Evolutionary conservation across 2,888 invertebrate species (phyloP).

Genomic region (Cantharis lateralis): DNA sequence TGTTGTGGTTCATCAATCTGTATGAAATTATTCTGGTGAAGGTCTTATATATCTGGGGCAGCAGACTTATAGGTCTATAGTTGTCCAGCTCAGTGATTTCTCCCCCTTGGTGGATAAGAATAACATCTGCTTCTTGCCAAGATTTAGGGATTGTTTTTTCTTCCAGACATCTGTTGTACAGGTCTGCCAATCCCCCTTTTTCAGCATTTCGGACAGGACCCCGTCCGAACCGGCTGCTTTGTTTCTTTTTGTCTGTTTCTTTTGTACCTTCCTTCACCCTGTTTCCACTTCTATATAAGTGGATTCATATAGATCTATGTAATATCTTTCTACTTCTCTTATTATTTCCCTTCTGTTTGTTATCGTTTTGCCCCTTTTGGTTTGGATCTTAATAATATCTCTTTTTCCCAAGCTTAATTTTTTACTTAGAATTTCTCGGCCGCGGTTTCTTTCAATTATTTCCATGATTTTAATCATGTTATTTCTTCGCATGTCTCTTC

Average conservation of each 20-base stretch:
- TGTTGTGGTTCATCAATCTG: not conserved
- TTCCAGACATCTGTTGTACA: not conserved
- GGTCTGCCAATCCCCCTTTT: not conserved
- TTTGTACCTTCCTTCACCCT: not conserved
- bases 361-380: not conserved
- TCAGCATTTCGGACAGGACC: not conserved
- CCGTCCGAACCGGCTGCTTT: not conserved
- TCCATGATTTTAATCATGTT: not conserved
- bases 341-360: not conserved
- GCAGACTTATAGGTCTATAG: not conserved
- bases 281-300: not conserved
- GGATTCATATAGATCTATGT: not conserved
- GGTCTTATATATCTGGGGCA: not conserved
- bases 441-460: not conserved
- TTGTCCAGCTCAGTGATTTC: not conserved
- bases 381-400: not conserved
- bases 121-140: not conserved
- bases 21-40: not conserved
- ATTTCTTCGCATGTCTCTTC: not conserved
- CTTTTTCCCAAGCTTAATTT: not conserved
- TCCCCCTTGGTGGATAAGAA: not conserved
- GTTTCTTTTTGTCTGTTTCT: not conserved
- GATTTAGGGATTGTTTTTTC: not conserved
- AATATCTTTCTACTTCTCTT: not conserved
- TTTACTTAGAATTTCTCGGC: not conserved